Evolutionary conservation across 2,113 vertebrate genomes (phyloP).

Genomic region (Boulengeromyrus knoepffleri): DNA sequence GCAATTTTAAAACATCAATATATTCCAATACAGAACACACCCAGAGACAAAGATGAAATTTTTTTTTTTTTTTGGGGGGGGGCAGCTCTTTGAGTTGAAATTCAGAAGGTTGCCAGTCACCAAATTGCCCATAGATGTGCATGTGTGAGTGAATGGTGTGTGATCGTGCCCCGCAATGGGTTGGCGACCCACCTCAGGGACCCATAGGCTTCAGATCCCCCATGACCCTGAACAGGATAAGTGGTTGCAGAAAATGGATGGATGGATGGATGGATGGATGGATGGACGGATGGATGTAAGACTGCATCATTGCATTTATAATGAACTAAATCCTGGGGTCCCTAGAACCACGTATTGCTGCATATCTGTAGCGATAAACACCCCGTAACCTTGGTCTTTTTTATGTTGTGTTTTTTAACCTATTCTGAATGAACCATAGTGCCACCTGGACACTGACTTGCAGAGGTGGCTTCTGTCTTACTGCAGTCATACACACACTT

Average conservation of each 20-base stretch:
- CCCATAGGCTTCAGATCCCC: no score
- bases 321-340: neutral
- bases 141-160: neutral
- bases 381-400: neutral
- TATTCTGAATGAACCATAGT: neutral
- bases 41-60: neutral
- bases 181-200: no score
- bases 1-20: neutral
- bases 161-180: neutral
- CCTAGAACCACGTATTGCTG: neutral
- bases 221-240: no score
- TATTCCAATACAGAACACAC: neutral
- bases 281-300: neutral
- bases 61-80: no score
- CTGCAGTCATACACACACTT: neutral
- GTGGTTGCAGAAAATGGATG: no score
- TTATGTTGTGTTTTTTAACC: neutral
- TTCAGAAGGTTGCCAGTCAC: neutral
- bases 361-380: neutral
- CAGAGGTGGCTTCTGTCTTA: neutral
- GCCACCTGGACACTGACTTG: neutral
- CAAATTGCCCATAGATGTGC: neutral
- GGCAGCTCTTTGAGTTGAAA: neutral
- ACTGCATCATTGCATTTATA: neutral
- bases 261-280: no score